Evolutionary conservation across 2,113 vertebrate species (phyloP), one percentile per base, ranked within the genome.

Genomic region (Bambusicola thoracicus): DNA sequence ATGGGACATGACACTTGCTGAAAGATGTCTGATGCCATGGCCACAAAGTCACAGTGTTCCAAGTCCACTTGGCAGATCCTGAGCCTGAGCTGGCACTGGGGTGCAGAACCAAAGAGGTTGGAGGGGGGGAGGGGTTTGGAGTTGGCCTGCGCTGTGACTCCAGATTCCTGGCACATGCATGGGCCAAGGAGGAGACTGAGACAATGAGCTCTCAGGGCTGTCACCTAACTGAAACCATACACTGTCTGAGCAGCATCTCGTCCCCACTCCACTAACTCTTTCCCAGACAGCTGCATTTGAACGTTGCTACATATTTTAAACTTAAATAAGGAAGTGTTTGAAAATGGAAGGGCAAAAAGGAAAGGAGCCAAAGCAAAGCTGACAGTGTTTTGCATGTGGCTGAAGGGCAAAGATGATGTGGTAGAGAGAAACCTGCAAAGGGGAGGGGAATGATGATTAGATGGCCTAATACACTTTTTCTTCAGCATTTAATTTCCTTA

Each of bases 401-500:
- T 92, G 85, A 94, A 94, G 94, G 91, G 27, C 79, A 85, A 85
- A 74, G 38, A 93, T 2, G n/a, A 40, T 65, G 51, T 1, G 10
- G 40, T 22, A 58, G 40, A 53, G 56, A 96, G 65, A 93, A 91
- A 59, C 58, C 61, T 70, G 61, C 40, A 56, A 67, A 86, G 46
- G 65, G 78, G 86, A 93, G 70, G 36, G 10, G 17, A 86, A 73
- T 61, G 13, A 14, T 89, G 90, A 81, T 91, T 93, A 91, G 87
- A 90, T 53, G 88, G 73, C 82, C 48, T 78, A 90, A 85, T 68
- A 36, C 1, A 2, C 62, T 86, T 95, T 82, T 91, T 63, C 58
- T 81, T 84, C 51, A 68, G 43, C 0, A 0, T 93, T 94, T 90
- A 95, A 96, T 96, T 95, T 96, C 85, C 85, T 95, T 93, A 81